phyloP scores from a whole-genome alignment of 2,113 vertebrate genomes.

The Lanius ludovicianus region DNA sequence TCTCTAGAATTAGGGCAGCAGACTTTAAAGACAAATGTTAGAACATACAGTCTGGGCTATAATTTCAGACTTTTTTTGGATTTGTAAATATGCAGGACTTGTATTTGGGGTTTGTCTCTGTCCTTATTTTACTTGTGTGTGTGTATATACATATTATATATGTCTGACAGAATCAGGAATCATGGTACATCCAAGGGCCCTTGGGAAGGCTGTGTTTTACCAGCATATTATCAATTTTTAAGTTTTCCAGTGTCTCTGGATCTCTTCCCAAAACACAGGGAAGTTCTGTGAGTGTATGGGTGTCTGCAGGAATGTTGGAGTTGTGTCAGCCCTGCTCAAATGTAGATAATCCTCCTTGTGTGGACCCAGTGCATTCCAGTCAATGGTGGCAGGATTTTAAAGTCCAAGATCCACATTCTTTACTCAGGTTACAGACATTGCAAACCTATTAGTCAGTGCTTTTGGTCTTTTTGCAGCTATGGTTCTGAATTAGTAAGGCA shows the following conservation, averaged over 20 bases:
- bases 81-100: background rate
- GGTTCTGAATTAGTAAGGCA: background rate
- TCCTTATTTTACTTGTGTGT: background rate
- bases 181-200: background rate
- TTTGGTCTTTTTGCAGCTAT: background rate
- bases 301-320: background rate
- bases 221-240: background rate
- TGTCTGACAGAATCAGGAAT: background rate
- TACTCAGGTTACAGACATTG: background rate
- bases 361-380: background rate
- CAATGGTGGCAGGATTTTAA: background rate
- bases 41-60: background rate
- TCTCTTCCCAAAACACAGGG: background rate
- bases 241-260: background rate
- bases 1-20: background rate
- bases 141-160: rapidly evolving
- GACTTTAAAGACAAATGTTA: background rate
- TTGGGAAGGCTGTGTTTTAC: background rate
- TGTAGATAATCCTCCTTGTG: background rate
- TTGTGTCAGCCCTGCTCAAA: background rate
- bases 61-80: background rate
- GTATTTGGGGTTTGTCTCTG: background rate
- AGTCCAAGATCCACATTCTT: background rate
- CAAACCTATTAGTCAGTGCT: background rate
- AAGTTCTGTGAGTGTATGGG: rapidly evolving